phyloP scores from a whole-genome alignment of 2,797 vertebrate species.

The Antrozous pallidus region DNA sequence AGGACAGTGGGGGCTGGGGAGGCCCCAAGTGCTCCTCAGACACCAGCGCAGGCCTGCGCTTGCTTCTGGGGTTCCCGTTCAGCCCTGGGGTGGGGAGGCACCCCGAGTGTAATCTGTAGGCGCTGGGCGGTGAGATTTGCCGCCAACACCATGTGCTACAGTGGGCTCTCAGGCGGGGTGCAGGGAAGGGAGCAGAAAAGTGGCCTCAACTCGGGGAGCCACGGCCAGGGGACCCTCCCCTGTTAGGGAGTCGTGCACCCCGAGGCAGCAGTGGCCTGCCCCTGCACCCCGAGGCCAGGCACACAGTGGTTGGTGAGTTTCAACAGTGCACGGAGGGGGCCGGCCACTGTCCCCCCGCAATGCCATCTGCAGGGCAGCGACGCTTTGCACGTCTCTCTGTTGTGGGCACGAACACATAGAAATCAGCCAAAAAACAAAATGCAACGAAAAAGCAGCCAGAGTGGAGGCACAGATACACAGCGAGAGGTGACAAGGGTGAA shows the following conservation, averaged over 20 bases:
- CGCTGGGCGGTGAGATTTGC: background rate
- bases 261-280: background rate
- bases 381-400: background rate
- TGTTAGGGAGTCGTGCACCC: background rate
- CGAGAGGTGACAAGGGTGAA: slow-evolving; percentile 8
- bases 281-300: background rate
- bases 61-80: background rate
- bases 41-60: background rate
- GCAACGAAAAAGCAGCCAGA: background rate
- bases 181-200: background rate
- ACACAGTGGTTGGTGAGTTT: background rate
- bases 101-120: background rate
- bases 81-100: background rate
- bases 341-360: background rate
- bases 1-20: background rate
- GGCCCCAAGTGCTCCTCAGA: background rate
- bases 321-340: background rate
- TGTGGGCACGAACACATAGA: slow-evolving; percentile 19
- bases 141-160: background rate
- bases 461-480: slow-evolving; percentile 46
- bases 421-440: background rate
- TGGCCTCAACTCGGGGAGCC: background rate
- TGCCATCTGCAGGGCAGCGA: background rate
- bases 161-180: background rate
- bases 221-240: fast-evolving